Conservation (phyloP, 2,888 invertebrate species). For the Alloscopus bannaensis region DNA sequence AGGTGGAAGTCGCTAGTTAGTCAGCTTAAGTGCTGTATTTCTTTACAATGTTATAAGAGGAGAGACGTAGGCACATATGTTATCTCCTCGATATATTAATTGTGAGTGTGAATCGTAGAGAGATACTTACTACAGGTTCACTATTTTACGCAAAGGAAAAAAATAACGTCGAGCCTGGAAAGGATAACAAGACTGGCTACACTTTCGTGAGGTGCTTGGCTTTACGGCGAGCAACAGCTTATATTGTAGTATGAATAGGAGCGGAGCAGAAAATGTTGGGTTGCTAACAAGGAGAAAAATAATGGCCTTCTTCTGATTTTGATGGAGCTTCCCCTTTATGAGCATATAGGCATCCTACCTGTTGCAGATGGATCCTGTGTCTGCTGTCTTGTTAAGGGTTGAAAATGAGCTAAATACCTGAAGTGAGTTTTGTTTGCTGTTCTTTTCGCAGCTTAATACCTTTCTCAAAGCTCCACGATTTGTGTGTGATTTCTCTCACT, state of each 20-base stretch:
- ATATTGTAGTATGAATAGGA: constrained; percentile 40
- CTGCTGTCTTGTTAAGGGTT: constrained; percentile 42
- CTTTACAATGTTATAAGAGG: too few species aligned
- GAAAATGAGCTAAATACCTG: constrained; percentile 53
- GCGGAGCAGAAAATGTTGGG: constrained; percentile 45
- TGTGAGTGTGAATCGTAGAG: too few species aligned
- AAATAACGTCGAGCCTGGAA: neutral
- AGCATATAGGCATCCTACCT: too few species aligned
- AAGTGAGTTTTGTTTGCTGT: neutral
- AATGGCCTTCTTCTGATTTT: constrained; percentile 37
- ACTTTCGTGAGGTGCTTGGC: neutral
- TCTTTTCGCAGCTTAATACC: too few species aligned
- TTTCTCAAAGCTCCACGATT: too few species aligned
- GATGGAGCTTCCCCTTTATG: constrained; percentile 35
- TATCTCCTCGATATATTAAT: constrained; percentile 24
- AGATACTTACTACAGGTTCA: constrained; percentile 1
- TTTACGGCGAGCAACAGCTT: constrained; percentile 33
- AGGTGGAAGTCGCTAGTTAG: constrained; percentile 44
- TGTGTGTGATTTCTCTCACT: too few species aligned
- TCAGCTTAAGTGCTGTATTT: constrained; percentile 33
- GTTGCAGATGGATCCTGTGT: constrained; percentile 35
- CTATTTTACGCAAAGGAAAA: constrained; percentile 4
- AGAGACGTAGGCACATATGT: too few species aligned
- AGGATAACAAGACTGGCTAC: neutral
- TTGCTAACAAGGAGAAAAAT: constrained; percentile 62